These are phyloP conservation scores for Clanis bilineata DNA, from an alignment of 2,888 invertebrate genomes.

Conservation along the genomic window DNA sequence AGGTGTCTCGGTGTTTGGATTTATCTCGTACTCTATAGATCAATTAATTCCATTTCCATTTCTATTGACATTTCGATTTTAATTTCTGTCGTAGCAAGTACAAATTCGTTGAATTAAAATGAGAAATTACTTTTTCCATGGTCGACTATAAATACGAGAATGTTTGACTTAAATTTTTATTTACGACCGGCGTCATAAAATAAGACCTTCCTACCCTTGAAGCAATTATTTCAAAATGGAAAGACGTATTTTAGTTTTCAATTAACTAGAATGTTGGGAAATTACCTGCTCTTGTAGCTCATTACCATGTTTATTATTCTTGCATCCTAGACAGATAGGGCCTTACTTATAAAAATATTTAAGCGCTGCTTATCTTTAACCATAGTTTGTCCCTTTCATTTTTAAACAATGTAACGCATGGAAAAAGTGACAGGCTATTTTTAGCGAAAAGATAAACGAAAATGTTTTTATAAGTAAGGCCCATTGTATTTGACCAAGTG, in stretches of 20 bases:
- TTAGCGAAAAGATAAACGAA: too few species aligned
- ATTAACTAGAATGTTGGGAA: background rate
- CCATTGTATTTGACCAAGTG: too few species aligned
- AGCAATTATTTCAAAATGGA: slow-evolving; percentile 7
- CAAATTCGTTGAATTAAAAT: background rate
- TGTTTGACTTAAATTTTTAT: slow-evolving; percentile 3
- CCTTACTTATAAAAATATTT: too few species aligned
- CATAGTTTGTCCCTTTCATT: too few species aligned
- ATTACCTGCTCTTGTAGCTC: background rate
- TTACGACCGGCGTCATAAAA: background rate
- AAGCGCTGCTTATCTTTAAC: too few species aligned
- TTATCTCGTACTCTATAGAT: background rate
- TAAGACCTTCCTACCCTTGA: background rate
- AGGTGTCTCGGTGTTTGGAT: background rate
- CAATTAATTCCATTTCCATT: background rate
- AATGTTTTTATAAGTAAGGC: too few species aligned
- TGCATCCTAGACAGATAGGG: too few species aligned
- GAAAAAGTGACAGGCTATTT: too few species aligned
- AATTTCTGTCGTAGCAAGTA: background rate
- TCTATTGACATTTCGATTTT: background rate
- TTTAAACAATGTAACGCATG: too few species aligned
- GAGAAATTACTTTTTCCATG: slow-evolving; percentile 1
- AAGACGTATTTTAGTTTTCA: slow-evolving; percentile 2
- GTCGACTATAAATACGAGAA: background rate
- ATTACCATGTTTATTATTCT: background rate